phyloP scores from a whole-genome alignment of 2,888 invertebrate species.

The Adela reaumurella region DNA sequence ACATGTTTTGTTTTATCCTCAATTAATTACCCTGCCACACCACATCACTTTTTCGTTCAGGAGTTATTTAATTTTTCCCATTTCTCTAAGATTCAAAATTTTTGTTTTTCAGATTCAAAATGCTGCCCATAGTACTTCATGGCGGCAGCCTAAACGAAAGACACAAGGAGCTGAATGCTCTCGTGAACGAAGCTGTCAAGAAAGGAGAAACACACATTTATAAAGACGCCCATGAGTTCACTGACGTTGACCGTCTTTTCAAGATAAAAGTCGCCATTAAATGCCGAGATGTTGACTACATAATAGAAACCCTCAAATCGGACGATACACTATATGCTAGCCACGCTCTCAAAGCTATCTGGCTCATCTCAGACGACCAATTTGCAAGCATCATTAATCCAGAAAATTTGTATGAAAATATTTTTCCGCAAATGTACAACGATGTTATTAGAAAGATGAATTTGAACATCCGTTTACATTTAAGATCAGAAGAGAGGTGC shows the following conservation, averaged over 20 bases:
- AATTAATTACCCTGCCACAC: too few species aligned
- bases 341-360: conserved; percentile 26
- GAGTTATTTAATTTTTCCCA: too few species aligned
- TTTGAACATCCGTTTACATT: conserved; percentile 22
- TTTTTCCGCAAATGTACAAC: conserved; percentile 29
- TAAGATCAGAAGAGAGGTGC: conserved; percentile 21
- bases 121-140: conserved; percentile 18
- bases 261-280: conserved; percentile 33
- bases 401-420: conserved; percentile 21
- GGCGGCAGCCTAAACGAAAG: conserved; percentile 25
- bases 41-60: too few species aligned
- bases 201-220: too few species aligned
- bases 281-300: conserved; percentile 22
- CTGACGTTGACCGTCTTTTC: conserved; percentile 25
- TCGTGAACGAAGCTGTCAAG: conserved; percentile 20
- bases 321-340: conserved; percentile 33
- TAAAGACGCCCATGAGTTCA: conserved; percentile 10
- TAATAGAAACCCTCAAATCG: conserved; percentile 25
- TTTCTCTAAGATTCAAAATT: too few species aligned
- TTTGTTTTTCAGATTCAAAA: not conserved
- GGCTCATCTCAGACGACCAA: conserved; percentile 22
- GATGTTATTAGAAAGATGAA: conserved; percentile 28
- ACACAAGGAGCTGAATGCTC: conserved; percentile 21
- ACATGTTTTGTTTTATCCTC: too few species aligned
- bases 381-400: conserved; percentile 25